These are phyloP conservation scores for Eurystomus glaucurus DNA, from an alignment of 2,797 vertebrate species.

Conservation along the genomic window DNA sequence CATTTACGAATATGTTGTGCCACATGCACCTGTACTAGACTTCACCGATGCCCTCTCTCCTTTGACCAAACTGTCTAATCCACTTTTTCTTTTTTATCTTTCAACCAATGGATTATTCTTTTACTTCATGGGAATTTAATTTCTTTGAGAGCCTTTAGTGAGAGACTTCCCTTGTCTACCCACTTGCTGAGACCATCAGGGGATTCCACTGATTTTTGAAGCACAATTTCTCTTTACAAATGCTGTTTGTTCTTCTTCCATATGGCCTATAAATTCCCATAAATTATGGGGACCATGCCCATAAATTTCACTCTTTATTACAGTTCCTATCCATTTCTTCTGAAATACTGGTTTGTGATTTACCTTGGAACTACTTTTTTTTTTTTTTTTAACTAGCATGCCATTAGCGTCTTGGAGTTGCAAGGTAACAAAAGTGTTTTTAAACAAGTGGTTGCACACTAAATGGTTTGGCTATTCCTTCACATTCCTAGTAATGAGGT, in stretches of 20 bases:
- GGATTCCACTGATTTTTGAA: conserved; percentile 2
- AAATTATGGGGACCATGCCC: not conserved
- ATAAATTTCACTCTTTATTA: not conserved
- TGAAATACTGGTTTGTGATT: not conserved
- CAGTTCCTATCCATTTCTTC: not conserved
- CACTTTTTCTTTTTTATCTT: not conserved
- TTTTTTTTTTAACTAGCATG: not conserved
- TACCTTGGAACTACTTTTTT: not conserved
- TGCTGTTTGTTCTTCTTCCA: not conserved
- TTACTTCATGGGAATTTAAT: not conserved
- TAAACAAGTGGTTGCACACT: not conserved
- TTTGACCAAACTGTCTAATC: not conserved
- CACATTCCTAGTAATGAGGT: not conserved
- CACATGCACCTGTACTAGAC: not conserved
- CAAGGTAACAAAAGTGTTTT: not conserved
- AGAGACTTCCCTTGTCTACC: not conserved
- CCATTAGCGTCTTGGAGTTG: not conserved
- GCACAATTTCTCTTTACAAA: not conserved
- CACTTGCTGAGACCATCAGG: not conserved
- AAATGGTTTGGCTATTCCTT: not conserved
- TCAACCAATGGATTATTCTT: not conserved
- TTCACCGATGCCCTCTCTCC: not conserved
- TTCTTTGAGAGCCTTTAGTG: not conserved
- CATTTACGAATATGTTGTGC: not conserved
- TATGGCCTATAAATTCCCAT: not conserved